Evolutionary conservation across 2,113 vertebrate species (phyloP).

Genomic region (Nyctereutes procyonoides): DNA sequence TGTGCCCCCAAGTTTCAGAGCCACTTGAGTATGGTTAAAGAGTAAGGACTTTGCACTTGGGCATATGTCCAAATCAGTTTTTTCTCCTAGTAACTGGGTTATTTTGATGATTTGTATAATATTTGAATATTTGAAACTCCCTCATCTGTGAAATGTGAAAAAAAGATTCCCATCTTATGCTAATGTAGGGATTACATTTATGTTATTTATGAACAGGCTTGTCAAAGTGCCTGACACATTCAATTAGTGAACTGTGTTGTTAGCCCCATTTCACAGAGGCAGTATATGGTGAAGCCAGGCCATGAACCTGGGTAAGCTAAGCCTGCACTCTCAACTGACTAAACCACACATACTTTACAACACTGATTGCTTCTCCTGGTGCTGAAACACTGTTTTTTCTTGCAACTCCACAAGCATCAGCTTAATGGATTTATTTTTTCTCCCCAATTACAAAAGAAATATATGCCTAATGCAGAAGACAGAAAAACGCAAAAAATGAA

Average conservation of each 20-base stretch:
- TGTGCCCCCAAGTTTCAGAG: background rate
- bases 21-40: background rate
- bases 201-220: background rate
- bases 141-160: background rate
- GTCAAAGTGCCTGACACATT: background rate
- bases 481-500: background rate
- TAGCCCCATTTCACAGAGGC: background rate
- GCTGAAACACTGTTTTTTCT: background rate
- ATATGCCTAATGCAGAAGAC: background rate
- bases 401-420: background rate
- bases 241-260: background rate
- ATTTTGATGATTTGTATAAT: background rate
- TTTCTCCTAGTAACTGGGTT: background rate
- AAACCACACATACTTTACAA: background rate
- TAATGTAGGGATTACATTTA: background rate
- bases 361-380: background rate
- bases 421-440: background rate
- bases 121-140: background rate
- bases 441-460: background rate
- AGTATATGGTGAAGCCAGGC: background rate
- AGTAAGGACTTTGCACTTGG: background rate
- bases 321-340: background rate
- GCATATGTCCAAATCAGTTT: background rate
- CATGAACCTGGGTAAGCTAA: background rate
- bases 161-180: background rate